Evolutionary conservation across 1,140 invertebrate species (phyloP).

Genomic region (Trichoplusia ni): DNA sequence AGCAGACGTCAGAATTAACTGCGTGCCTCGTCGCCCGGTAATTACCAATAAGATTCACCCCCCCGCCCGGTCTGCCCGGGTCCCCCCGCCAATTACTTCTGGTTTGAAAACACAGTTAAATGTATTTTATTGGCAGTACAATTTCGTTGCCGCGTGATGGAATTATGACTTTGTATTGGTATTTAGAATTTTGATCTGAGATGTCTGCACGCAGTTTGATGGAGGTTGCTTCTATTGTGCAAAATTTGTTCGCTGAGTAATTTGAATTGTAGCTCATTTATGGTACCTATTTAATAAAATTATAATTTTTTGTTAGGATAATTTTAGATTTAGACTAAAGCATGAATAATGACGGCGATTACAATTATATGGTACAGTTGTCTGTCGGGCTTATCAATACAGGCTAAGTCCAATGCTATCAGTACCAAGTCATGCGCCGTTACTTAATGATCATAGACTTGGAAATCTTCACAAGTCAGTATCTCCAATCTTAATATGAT

Average conservation of each 20-base stretch:
- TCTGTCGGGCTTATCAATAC: not conserved
- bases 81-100: slow-evolving; percentile 35
- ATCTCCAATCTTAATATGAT: slow-evolving; percentile 31
- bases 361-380: no score
- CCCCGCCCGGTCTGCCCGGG: not conserved
- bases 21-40: slow-evolving; percentile 38
- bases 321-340: no score
- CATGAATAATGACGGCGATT: no score
- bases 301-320: no score
- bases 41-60: slow-evolving; percentile 38
- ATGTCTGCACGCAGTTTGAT: not conserved
- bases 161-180: slow-evolving; percentile 27
- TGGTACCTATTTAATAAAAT: no score
- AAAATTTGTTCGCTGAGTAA: not conserved
- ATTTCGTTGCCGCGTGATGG: slow-evolving; percentile 21
- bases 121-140: slow-evolving; percentile 28
- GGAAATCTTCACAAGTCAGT: not conserved
- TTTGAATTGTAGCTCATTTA: no score
- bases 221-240: not conserved
- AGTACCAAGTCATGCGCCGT: not conserved
- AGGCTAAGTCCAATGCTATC: not conserved
- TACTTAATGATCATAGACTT: not conserved
- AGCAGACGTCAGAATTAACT: slow-evolving; percentile 50
- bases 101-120: slow-evolving; percentile 33
- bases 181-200: slow-evolving; percentile 12